Evolutionary conservation across 2,888 invertebrate genomes (phyloP).

Genomic region (Entomobrya proxima): DNA sequence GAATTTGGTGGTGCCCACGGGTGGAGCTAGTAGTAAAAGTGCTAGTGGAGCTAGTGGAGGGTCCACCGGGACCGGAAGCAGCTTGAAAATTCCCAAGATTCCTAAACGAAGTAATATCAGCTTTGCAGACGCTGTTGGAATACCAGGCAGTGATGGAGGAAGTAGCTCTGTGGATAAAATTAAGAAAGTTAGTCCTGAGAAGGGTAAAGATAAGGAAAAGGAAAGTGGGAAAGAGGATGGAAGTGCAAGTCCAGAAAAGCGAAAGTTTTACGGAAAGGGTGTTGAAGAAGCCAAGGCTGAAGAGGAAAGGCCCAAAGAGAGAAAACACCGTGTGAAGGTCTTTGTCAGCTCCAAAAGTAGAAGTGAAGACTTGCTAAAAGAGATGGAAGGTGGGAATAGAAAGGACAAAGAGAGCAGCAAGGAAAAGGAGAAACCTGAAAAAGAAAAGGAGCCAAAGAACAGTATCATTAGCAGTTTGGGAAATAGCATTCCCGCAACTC

Average conservation of each 20-base stretch:
- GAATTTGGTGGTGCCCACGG: conserved; percentile 54
- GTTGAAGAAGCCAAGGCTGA: conserved; percentile 45
- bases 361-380: conserved; percentile 69
- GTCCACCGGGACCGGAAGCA: conserved; percentile 26
- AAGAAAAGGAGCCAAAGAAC: conserved; percentile 52
- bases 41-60: neutral
- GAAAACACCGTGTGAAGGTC: conserved; percentile 70
- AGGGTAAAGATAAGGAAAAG: conserved; percentile 2
- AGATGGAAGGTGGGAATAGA: conserved; percentile 68
- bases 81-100: conserved; percentile 73
- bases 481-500: conserved; percentile 52
- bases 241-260: too few relatives aligned
- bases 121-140: conserved; percentile 73
- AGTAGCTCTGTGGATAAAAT: conserved; percentile 37
- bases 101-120: conserved; percentile 68
- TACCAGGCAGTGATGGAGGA: conserved; percentile 69
- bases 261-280: conserved; percentile 57
- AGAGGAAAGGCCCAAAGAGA: conserved; percentile 47
- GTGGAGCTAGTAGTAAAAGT: neutral
- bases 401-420: conserved; percentile 17
- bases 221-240: neutral
- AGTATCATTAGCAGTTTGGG: conserved; percentile 1
- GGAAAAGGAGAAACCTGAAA: too few relatives aligned
- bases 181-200: conserved; percentile 51
- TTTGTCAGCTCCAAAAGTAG: conserved; percentile 70